Evolutionary conservation across 2,113 vertebrate genomes (phyloP), one percentile per base, ranked within the genome.

Genomic region (Montifringilla adamsi): DNA sequence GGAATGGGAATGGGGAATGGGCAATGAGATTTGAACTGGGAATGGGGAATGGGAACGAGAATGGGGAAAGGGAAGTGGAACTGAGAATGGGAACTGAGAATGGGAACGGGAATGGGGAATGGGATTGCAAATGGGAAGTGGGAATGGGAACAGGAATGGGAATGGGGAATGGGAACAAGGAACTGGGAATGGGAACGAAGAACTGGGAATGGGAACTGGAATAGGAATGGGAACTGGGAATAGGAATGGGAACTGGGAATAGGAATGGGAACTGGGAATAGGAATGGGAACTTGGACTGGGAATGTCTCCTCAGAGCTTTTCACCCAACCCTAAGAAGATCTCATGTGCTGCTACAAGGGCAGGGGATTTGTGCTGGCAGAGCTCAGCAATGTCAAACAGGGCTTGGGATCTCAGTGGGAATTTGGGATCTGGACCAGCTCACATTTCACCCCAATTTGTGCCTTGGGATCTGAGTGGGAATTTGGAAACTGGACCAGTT

Each of bases 251-350:
- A 9, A 17, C 23, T 9, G 20, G n/a, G 43, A 44, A 47, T 5
- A 23, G 33, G 18, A 15, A 49, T 4, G 23, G 16, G 63, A 5
- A 24, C 10, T 24, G 22, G n/a, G 60, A 23, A 44, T 6, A 9
- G 62, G 62, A 21, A 10, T 27, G 2, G 62, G 39, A 27, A 27
- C 2, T n/a, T 30, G 70, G 39, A 58, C 28, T 13, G 46, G 73
- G 75, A 15, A 15, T 7, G 7, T 2, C 55, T 47, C 59, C 16
- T 1, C 6, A 0, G 5, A 60, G 43, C 26, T 58, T 10, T 17
- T 1, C 12, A 2, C 26, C 11, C 56, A 20, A 19, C 20, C 31
- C 64, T 8, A 7, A 18, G 21, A 16, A 37, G 15, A 39, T 5
- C 7, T 28, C 26, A 23, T 1, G 8, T 3, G 21, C 58, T 74